These are phyloP conservation scores for Pipra filicauda DNA, from an alignment of 2,113 vertebrate species.

Conservation along the genomic window DNA sequence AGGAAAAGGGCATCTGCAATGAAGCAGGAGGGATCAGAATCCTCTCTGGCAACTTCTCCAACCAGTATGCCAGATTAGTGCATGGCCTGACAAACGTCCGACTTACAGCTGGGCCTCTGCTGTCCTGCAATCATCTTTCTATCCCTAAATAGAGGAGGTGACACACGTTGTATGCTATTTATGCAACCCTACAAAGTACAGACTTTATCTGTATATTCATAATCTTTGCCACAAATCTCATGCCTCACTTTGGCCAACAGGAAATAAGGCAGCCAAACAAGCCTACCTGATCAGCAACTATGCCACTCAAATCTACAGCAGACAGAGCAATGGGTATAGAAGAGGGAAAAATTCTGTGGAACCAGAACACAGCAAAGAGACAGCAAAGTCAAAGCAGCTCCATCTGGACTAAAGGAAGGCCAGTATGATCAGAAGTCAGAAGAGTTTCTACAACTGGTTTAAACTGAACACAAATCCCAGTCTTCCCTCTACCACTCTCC, in stretches of 20 bases:
- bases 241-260: neutral
- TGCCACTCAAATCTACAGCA: neutral
- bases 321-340: fast-evolving
- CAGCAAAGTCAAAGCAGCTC: neutral
- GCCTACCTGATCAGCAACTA: neutral
- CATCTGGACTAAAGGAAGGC: neutral
- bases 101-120: neutral
- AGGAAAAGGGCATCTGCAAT: neutral
- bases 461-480: neutral
- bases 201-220: neutral
- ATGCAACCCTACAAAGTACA: neutral
- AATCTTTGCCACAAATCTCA: neutral
- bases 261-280: neutral
- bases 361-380: neutral
- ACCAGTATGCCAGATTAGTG: neutral
- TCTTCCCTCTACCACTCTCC: neutral
- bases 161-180: neutral
- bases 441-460: neutral
- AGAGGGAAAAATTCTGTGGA: neutral
- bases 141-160: neutral
- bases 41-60: neutral
- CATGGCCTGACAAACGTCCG: neutral
- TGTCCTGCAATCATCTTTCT: neutral
- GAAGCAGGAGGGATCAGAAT: neutral
- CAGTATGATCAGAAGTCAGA: neutral